Evolutionary conservation across 2,113 vertebrate genomes (phyloP).

Genomic region (Ramphastos sulfuratus): DNA sequence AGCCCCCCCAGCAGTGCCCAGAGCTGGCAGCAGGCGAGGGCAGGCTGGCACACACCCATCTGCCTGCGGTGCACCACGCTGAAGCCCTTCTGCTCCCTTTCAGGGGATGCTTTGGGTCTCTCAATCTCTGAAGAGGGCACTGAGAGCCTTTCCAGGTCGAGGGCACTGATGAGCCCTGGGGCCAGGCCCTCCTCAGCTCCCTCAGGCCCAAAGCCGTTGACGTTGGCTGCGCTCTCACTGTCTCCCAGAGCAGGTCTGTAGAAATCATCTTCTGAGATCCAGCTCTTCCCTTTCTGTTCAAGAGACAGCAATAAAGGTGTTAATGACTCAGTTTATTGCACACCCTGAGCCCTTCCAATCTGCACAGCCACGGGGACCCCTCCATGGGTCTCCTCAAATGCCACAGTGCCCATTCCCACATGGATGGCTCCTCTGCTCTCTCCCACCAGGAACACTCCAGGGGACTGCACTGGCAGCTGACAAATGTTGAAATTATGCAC

Average conservation of each 20-base stretch:
- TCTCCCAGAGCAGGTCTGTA: conserved; percentile 74
- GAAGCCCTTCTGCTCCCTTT: conserved; percentile 72
- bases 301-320: not conserved
- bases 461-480: not conserved
- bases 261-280: conserved; percentile 95
- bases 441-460: rapidly evolving
- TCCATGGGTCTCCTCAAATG: rapidly evolving
- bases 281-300: conserved; percentile 80
- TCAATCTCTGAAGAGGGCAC: not conserved
- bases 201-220: conserved; percentile 15
- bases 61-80: conserved; percentile 88
- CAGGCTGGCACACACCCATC: conserved; percentile 79
- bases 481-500: not conserved
- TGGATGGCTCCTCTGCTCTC: not conserved
- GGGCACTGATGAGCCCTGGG: not conserved
- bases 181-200: not conserved
- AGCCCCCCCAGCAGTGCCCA: not conserved
- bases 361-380: rapidly evolving
- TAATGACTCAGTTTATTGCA: rapidly evolving
- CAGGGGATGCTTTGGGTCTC: not conserved
- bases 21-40: rapidly evolving
- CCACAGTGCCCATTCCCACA: not conserved
- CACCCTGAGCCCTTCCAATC: not conserved
- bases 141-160: conserved; percentile 30
- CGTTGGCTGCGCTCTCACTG: rapidly evolving